Conservation (phyloP, 2,113 vertebrate species). For the Saccopteryx leptura region DNA sequence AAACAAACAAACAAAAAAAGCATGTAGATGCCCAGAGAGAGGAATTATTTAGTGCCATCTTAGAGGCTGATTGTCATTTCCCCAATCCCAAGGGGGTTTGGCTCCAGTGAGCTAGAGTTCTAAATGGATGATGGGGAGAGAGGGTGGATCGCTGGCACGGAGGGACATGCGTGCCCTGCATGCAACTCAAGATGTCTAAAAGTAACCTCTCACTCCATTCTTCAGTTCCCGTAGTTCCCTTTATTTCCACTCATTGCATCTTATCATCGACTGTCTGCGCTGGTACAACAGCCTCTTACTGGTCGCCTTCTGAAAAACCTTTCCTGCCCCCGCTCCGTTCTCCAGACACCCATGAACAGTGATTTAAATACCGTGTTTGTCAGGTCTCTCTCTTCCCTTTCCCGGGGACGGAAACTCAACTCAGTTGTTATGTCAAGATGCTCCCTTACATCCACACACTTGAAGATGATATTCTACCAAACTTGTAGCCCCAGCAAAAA, state of each 20-base stretch:
- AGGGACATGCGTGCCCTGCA: neutral
- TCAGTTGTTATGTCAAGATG: neutral
- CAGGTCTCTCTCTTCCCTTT: neutral
- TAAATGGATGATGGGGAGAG: too few relatives aligned
- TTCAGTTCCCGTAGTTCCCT: neutral
- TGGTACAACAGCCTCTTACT: neutral
- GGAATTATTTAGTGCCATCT: neutral
- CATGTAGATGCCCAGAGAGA: neutral
- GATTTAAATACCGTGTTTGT: neutral
- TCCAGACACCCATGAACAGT: neutral
- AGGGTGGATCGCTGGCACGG: fast-evolving
- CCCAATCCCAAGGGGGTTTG: neutral
- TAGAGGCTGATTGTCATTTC: neutral
- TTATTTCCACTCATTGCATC: neutral
- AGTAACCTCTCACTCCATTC: neutral
- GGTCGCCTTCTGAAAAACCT: neutral
- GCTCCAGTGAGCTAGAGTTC: neutral
- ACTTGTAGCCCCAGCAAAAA: neutral
- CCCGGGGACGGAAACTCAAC: neutral
- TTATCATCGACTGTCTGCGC: neutral
- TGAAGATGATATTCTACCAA: neutral
- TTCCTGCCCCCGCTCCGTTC: neutral
- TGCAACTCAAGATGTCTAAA: neutral
- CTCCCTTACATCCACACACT: neutral
- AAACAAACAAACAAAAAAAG: too few relatives aligned